These are phyloP conservation scores for Hemibagrus guttatus DNA, from an alignment of 2,797 vertebrate genomes.

Conservation along the genomic window DNA sequence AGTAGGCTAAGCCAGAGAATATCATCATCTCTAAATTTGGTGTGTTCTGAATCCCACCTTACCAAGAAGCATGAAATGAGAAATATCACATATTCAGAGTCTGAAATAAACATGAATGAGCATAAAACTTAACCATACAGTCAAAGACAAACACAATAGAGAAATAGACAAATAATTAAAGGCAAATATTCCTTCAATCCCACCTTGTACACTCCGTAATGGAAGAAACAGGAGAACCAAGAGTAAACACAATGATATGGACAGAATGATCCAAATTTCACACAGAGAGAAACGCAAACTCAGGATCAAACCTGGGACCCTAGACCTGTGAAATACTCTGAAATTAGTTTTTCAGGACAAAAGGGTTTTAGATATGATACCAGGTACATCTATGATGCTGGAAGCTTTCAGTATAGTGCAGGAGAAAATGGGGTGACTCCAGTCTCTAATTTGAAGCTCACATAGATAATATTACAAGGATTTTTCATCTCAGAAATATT, in stretches of 20 bases:
- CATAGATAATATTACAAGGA: no score
- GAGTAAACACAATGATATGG: not conserved
- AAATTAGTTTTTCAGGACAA: not conserved
- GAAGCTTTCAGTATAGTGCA: not conserved
- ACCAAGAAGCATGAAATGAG: no score
- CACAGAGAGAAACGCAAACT: not conserved
- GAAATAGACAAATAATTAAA: not conserved
- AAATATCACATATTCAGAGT: not conserved
- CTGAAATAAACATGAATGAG: not conserved
- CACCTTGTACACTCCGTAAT: not conserved
- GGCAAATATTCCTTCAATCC: not conserved
- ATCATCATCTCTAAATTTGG: not conserved
- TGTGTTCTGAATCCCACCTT: not conserved
- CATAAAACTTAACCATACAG: not conserved
- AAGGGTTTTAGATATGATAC: not conserved
- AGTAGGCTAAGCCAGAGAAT: not conserved
- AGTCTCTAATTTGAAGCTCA: no score
- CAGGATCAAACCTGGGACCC: not conserved
- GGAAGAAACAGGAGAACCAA: not conserved
- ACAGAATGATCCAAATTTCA: not conserved
- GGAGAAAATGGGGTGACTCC: not conserved
- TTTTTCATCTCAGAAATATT: not conserved
- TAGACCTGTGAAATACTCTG: not conserved
- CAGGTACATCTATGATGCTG: not conserved
- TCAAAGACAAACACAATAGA: not conserved